Conservation (phyloP, 1,140 invertebrate species). For the Drosophila leontia region DNA sequence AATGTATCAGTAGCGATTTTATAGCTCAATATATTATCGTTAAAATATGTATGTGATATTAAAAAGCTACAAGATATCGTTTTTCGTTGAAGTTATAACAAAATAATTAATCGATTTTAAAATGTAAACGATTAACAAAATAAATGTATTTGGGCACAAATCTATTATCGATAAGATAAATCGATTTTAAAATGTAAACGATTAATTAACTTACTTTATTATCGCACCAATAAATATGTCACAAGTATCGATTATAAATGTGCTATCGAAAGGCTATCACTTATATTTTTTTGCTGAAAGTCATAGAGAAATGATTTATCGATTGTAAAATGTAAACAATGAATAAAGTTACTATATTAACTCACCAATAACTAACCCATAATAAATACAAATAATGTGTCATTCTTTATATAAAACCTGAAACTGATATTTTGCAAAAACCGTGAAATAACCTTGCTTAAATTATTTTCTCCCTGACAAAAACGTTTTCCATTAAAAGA, state of each 20-base stretch:
- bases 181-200: neutral
- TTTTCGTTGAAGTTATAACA: neutral
- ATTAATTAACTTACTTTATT: neutral
- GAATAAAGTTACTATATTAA: neutral
- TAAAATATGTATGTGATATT: too few species aligned
- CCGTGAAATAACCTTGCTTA: neutral
- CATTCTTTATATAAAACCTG: neutral
- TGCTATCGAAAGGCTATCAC: too few species aligned
- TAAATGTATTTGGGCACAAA: too few species aligned
- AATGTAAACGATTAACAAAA: neutral
- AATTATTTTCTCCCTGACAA: neutral
- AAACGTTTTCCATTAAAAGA: conserved; percentile 6
- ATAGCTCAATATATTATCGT: neutral
- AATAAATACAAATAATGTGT: too few species aligned
- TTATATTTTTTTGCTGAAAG: too few species aligned
- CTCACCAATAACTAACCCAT: neutral
- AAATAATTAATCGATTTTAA: neutral
- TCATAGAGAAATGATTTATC: neutral
- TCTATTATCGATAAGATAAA: neutral
- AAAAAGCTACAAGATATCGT: too few species aligned
- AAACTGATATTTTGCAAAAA: neutral
- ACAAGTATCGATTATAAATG: neutral
- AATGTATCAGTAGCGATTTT: too few species aligned
- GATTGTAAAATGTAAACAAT: neutral
- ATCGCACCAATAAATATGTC: too few species aligned